Evolutionary conservation across 2,888 invertebrate genomes (phyloP).

Genomic region (Agrilus cyanescens): DNA sequence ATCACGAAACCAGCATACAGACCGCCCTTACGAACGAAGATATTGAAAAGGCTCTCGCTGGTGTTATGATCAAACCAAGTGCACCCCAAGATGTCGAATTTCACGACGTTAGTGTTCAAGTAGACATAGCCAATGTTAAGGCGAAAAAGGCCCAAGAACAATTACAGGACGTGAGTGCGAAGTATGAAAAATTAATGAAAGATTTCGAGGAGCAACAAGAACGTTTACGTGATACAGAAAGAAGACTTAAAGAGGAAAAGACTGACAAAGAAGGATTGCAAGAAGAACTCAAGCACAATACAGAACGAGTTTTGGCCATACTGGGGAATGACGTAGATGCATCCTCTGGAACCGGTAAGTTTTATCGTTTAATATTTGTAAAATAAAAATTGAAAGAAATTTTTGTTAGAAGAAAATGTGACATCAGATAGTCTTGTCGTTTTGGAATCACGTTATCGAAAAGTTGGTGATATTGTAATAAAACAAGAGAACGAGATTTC

Average conservation of each 20-base stretch:
- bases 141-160: conserved; percentile 46
- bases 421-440: conserved; percentile 57
- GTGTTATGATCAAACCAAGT: conserved; percentile 34
- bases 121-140: conserved; percentile 51
- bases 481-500: conserved; percentile 68
- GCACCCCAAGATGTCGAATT: conserved; percentile 29
- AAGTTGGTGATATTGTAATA: conserved; percentile 61
- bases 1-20: conserved; percentile 67
- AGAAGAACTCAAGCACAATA: conserved; percentile 62
- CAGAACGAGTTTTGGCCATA: conserved; percentile 55
- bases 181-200: conserved; percentile 37
- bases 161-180: conserved; percentile 48
- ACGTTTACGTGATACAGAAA: conserved; percentile 44
- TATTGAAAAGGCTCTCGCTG: conserved; percentile 59
- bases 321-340: conserved; percentile 39
- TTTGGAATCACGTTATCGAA: conserved; percentile 61
- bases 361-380: conserved; percentile 15
- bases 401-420: conserved; percentile 22
- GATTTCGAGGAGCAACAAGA: conserved; percentile 33
- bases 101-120: conserved; percentile 27
- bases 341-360: conserved; percentile 40
- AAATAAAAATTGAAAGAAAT: neutral
- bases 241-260: conserved; percentile 53
- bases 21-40: conserved; percentile 64
- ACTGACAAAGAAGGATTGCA: conserved; percentile 62